phyloP scores from a whole-genome alignment of 2,797 vertebrate species.

The Trematomus bernacchii region DNA sequence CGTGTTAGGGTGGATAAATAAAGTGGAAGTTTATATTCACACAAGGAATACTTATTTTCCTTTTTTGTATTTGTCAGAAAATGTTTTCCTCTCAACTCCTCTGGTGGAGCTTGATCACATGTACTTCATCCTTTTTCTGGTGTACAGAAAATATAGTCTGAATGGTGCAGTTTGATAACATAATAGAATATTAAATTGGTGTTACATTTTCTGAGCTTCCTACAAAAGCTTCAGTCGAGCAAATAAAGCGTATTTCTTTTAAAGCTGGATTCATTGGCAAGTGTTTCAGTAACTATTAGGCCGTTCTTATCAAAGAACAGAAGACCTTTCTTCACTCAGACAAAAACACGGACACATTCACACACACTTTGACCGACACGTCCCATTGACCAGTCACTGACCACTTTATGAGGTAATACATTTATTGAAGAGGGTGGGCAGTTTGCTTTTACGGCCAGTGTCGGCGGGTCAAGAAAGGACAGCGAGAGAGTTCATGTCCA shows the following conservation, averaged over 20 bases:
- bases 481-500: slow-evolving; percentile 87
- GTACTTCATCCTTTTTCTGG: not conserved
- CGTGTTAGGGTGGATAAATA: not conserved
- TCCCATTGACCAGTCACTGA: slow-evolving; percentile 76
- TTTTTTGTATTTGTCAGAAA: not conserved
- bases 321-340: slow-evolving; percentile 25
- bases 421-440: slow-evolving; percentile 84
- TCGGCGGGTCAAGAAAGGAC: slow-evolving; percentile 82
- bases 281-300: slow-evolving; percentile 9
- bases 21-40: not conserved
- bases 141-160: not conserved
- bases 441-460: slow-evolving; percentile 82
- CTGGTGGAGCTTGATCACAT: not conserved
- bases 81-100: not conserved
- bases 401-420: slow-evolving; percentile 87
- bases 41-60: not conserved
- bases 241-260: not conserved
- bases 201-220: not conserved
- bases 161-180: not conserved
- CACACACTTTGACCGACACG: slow-evolving; percentile 56
- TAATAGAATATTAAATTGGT: not conserved
- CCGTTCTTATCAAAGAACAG: slow-evolving; percentile 23
- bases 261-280: not conserved
- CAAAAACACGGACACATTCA: slow-evolving; percentile 41
- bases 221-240: not conserved